Percentiles rank a stretch among this genome's conserved stretches.
These are phyloP conservation scores for Erpetoichthys calabaricus DNA, from an alignment of 2,797 vertebrate genomes.

Conservation along the genomic window DNA sequence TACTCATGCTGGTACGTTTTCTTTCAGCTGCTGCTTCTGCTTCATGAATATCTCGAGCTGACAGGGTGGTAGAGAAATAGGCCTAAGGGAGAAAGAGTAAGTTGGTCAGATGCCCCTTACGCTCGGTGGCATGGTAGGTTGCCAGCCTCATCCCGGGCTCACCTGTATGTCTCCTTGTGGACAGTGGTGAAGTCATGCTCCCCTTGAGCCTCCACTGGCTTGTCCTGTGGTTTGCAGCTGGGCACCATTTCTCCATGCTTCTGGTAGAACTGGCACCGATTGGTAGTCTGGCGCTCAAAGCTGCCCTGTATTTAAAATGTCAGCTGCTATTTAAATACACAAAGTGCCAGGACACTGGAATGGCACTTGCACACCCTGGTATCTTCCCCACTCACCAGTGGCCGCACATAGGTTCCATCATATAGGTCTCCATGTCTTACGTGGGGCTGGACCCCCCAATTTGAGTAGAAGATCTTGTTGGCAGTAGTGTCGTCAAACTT, in stretches of 20 bases:
- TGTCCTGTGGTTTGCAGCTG: constrained; percentile 16
- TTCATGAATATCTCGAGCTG: neutral
- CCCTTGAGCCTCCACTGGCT: constrained; percentile 2
- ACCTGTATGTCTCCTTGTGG: constrained; percentile 17
- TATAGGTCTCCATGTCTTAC: constrained; percentile 6
- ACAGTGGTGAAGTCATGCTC: constrained; percentile 14
- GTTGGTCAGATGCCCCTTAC: neutral
- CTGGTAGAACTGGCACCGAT: constrained; percentile 14
- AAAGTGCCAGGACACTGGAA: neutral
- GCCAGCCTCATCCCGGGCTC: neutral
- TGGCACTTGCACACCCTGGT: neutral
- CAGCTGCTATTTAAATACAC: neutral
- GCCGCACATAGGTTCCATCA: constrained; percentile 6
- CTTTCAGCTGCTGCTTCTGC: constrained; percentile 8
- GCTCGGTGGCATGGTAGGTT: neutral
- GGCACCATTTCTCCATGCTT: constrained; percentile 21
- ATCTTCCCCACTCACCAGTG: constrained; percentile 15
- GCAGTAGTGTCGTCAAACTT: constrained; percentile 20
- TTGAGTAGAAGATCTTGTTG: constrained; percentile 22
- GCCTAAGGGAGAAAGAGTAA: constrained; percentile 5
- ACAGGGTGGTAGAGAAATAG: constrained; percentile 4
- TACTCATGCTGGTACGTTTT: neutral
- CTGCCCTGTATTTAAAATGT: constrained; percentile 10
- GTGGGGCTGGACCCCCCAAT: constrained; percentile 17
- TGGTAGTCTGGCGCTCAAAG: constrained; percentile 15